These are phyloP conservation scores for Pentalonia nigronervosa DNA, from an alignment of 1,140 invertebrate species.

Conservation along the genomic window DNA sequence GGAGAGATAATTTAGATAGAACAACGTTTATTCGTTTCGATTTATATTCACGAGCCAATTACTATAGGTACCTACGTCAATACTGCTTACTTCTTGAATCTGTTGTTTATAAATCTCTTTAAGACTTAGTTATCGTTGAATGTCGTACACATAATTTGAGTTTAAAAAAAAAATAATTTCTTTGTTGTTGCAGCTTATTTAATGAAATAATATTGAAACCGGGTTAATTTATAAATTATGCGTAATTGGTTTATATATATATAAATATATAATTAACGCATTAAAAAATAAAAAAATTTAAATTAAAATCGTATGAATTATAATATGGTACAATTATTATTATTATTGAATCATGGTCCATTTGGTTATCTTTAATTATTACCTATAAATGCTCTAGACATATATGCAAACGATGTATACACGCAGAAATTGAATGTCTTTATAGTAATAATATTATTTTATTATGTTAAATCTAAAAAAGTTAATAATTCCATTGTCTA, in stretches of 20 bases:
- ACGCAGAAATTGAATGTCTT: neutral
- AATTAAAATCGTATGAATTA: neutral
- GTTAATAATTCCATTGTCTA: neutral
- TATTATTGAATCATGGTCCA: neutral
- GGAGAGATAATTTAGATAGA: constrained; percentile 23
- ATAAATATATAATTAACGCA: neutral
- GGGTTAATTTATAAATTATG: neutral
- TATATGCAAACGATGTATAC: neutral
- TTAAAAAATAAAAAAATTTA: neutral
- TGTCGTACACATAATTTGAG: neutral
- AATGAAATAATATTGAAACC: neutral
- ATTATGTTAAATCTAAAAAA: neutral
- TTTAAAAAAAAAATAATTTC: constrained; percentile 5
- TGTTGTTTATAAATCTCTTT: constrained; percentile 1
- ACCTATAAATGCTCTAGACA: too few species aligned
- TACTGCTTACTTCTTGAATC: neutral
- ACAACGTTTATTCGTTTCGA: constrained; percentile 22
- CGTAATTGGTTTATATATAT: neutral
- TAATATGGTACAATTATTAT: neutral
- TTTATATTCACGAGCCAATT: constrained; percentile 34
- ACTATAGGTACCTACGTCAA: neutral
- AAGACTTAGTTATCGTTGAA: neutral
- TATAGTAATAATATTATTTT: neutral
- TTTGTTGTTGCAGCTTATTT: neutral
- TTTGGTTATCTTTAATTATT: neutral